Evolutionary conservation across 30 jellyfish, hydroid and myxozoan genomes (phyloP).

Genomic region (Turritopsis dohrnii): DNA sequence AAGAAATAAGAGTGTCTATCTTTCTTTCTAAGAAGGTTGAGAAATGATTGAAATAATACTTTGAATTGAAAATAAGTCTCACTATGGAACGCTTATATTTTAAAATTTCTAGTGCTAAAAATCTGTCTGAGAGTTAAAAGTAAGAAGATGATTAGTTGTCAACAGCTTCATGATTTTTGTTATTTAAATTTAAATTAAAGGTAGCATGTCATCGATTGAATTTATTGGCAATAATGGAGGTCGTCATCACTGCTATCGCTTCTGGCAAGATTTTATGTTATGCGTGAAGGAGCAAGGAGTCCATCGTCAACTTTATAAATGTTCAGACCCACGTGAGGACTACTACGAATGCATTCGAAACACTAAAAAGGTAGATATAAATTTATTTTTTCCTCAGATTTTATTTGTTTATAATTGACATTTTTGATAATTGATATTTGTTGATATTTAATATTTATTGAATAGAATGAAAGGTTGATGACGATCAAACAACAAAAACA

Average conservation of each 20-base stretch:
- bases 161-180: background rate
- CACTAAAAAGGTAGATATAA: constrained; percentile 7
- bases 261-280: constrained; percentile 28
- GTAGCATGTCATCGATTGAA: background rate
- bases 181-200: background rate
- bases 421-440: background rate
- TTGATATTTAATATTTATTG: background rate
- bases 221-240: constrained; percentile 28
- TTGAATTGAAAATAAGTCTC: too few relatives aligned
- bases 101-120: too few relatives aligned
- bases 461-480: background rate
- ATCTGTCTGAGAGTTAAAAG: too few relatives aligned
- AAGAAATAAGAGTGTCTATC: too few relatives aligned
- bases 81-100: too few relatives aligned
- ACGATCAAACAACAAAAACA: background rate
- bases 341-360: constrained; percentile 3
- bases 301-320: constrained; percentile 14
- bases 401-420: too few relatives aligned
- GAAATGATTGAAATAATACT: too few relatives aligned
- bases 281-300: constrained; percentile 30
- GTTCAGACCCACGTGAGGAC: constrained; percentile 20
- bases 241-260: constrained; percentile 24
- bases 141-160: too few relatives aligned
- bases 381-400: background rate
- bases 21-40: too few relatives aligned